phyloP scores from a whole-genome alignment of 1,140 invertebrate genomes.

The Dendrolimus punctatus region DNA sequence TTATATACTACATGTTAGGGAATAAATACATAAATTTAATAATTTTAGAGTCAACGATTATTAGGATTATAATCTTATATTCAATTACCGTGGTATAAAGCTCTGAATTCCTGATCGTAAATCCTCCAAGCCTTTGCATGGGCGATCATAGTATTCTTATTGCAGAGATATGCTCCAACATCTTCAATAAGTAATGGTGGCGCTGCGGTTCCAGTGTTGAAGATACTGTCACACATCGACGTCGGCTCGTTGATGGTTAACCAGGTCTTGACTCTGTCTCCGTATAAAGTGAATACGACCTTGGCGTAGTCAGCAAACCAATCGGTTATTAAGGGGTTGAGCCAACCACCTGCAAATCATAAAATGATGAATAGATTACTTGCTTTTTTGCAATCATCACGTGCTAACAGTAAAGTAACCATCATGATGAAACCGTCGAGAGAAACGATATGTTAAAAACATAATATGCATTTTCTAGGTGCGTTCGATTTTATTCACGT shows the following conservation, averaged over 20 bases:
- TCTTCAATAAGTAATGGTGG: conserved; percentile 3
- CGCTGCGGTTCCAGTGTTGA: conserved; percentile 1
- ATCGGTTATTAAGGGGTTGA: conserved; percentile 1
- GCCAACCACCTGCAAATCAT: conserved; percentile 7
- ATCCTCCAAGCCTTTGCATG: conserved; percentile 12
- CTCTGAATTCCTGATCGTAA: conserved; percentile 7
- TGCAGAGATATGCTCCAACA: conserved; percentile 8
- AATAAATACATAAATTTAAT: too few species aligned
- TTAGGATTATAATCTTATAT: too few species aligned
- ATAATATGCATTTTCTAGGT: too few species aligned
- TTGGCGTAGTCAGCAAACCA: conserved; percentile 3
- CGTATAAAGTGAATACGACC: conserved; percentile 7
- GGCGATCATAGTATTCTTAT: conserved; percentile 8
- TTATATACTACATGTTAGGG: too few species aligned
- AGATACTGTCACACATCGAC: neutral
- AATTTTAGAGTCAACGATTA: too few species aligned
- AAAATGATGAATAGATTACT: neutral
- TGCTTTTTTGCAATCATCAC: too few species aligned
- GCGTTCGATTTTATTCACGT: too few species aligned
- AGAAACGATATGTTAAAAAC: too few species aligned
- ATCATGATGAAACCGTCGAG: too few species aligned
- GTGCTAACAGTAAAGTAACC: too few species aligned
- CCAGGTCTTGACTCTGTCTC: conserved; percentile 11
- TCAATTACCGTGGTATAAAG: conserved; percentile 1
- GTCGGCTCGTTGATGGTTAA: conserved; percentile 11